Base-by-base conservation (phyloP, 2,888 invertebrate genomes). In the Drosophila demipolita region DNA sequence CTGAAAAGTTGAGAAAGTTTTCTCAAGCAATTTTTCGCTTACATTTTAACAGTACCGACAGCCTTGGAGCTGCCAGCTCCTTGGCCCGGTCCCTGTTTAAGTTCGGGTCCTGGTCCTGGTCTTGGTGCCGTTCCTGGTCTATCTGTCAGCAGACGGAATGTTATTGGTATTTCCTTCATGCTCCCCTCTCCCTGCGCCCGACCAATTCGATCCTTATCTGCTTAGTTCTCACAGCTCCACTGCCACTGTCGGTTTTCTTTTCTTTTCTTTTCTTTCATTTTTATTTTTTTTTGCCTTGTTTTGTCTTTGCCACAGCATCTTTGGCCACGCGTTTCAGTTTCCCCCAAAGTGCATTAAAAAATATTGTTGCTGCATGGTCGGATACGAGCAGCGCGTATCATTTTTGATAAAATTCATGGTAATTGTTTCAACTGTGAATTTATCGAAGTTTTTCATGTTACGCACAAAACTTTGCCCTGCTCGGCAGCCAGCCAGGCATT, bases 1-100 rank as follows among this genome's bases (percentile, higher is more conserved):
- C 91, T 91, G 89, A 91, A 91, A 91, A 91, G 90, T 90, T 91
- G 87, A 81, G 82, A 90, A 91, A 90, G 84, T 90, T 91, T 88
- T 88, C 88, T 75, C 85, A 87, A 83, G 88, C 90, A 90, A 90
- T 91, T 90, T 91, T 87, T 78, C 85, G 82, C 87, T 90, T 80
- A 89, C 86, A 87, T 87, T 87, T 87, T 86, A 81, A 66, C 62
- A 80, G 66, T 32, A 75, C 57, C 64, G 66, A 54, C 63, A 50
- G 60, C 48, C 65, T 52, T 50, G 40, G 42, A 50, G 69, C 59
- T 58, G 45, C 38, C 59, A 48, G 69, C 38, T 65, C 55, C 60
- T 52, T 9, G 61, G 38, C 32, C 42, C 45, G 48, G 6, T 60
- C 6, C 45, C 36, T 15, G 11, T 32, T 33, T 6, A 32, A 29